Evolutionary conservation across 2,797 vertebrate species (phyloP).

Genomic region (Zalophus californianus): DNA sequence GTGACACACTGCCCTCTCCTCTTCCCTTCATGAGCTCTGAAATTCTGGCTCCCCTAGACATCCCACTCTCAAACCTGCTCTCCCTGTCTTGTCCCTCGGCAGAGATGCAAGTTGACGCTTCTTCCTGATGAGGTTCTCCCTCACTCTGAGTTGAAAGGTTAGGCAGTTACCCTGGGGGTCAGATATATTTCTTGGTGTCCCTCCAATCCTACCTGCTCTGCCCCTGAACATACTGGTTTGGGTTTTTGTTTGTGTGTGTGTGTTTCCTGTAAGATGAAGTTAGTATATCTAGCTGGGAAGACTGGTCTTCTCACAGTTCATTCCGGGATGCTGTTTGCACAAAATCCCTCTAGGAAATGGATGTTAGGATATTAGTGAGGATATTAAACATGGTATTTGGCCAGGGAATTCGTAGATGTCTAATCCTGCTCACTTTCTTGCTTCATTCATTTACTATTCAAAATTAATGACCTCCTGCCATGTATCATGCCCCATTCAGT

Average conservation of each 20-base stretch:
- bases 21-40: background rate
- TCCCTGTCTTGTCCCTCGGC: background rate
- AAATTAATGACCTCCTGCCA: background rate
- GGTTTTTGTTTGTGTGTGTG: background rate
- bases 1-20: background rate
- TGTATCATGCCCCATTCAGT: background rate
- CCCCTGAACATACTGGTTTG: background rate
- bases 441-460: constrained; percentile 41
- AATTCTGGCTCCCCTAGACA: background rate
- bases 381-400: background rate
- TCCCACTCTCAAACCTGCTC: background rate
- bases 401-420: background rate
- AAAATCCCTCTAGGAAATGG: background rate
- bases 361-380: background rate
- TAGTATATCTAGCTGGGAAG: background rate
- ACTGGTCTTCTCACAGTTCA: background rate
- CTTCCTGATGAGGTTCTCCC: background rate
- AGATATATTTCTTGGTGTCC: background rate
- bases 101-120: background rate
- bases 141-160: background rate
- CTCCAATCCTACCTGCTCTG: background rate
- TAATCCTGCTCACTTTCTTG: background rate
- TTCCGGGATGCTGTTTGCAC: background rate
- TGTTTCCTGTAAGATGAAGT: background rate
- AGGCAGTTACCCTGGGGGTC: background rate